Conservation (phyloP, 1,140 invertebrate genomes). For the Sitobion miscanthi region DNA sequence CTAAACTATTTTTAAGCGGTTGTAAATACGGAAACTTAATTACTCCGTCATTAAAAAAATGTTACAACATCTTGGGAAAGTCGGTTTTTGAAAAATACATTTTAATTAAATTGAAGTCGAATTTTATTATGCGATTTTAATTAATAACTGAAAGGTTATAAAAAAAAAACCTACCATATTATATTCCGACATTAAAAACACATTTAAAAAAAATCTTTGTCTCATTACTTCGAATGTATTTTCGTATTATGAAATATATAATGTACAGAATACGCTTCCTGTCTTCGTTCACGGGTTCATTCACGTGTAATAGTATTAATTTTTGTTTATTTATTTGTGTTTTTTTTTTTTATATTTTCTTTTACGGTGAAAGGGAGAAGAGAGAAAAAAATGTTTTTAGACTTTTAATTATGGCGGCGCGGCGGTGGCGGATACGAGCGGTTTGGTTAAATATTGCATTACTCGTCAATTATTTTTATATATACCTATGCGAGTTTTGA, state of each 20-base stretch:
- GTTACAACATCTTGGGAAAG: background rate
- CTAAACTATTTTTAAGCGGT: background rate
- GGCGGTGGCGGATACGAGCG: background rate
- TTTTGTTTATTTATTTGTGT: background rate
- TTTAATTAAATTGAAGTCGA: slow-evolving; percentile 7
- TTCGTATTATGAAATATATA: background rate
- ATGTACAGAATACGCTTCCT: background rate
- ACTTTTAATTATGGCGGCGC: slow-evolving; percentile 22
- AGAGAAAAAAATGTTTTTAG: background rate
- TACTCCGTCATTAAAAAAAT: background rate
- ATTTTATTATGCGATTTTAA: slow-evolving; percentile 22
- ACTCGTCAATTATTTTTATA: slow-evolving; percentile 14
- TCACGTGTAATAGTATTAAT: background rate
- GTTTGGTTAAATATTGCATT: slow-evolving; percentile 30
- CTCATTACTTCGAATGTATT: slow-evolving; percentile 30
- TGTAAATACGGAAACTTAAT: slow-evolving; percentile 28
- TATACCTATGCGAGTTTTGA: background rate
- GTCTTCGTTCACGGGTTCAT: background rate
- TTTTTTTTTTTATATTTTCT: background rate
- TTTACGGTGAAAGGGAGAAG: background rate
- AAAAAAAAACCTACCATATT: slow-evolving; percentile 3
- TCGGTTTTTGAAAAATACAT: slow-evolving; percentile 3
- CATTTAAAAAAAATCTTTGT: slow-evolving; percentile 30
- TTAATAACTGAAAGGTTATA: slow-evolving; percentile 3
- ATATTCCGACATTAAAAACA: slow-evolving; percentile 27